phyloP scores from a whole-genome alignment of 2,888 invertebrate species.

The Andrena minutula region DNA sequence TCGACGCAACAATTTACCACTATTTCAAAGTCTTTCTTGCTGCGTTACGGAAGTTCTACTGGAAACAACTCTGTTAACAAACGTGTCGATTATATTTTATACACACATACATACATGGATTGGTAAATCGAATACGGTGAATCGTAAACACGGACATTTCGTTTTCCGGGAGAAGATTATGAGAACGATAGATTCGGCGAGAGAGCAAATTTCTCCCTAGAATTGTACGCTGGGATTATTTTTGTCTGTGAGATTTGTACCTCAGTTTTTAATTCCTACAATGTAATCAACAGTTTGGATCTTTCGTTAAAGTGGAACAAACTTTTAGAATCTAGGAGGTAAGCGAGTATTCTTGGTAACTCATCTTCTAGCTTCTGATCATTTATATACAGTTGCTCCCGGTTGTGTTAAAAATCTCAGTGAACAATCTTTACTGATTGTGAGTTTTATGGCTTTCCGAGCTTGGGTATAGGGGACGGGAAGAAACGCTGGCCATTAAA shows the following conservation, averaged over 20 bases:
- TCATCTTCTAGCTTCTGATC: too few relatives aligned
- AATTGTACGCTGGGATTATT: neutral
- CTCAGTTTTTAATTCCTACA: neutral
- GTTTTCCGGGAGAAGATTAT: constrained; percentile 12
- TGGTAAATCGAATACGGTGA: constrained; percentile 34
- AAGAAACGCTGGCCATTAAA: too few relatives aligned
- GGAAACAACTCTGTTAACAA: constrained; percentile 13
- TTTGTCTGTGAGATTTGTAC: neutral
- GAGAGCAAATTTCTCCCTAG: constrained; percentile 9
- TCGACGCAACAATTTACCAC: neutral
- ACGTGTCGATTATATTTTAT: constrained; percentile 22
- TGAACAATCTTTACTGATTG: too few relatives aligned
- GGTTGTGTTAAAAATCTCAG: too few relatives aligned
- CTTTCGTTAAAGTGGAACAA: neutral
- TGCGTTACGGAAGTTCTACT: constrained; percentile 6
- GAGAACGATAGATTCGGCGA: constrained; percentile 33
- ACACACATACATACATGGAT: neutral
- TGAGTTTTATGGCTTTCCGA: too few relatives aligned
- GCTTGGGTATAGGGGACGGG: too few relatives aligned
- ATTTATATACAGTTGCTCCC: too few relatives aligned
- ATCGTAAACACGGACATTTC: constrained; percentile 20
- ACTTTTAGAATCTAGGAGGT: neutral
- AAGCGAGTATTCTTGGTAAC: too few relatives aligned
- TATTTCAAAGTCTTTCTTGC: neutral
- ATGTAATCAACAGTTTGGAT: neutral